These are phyloP conservation scores for Cherax quadricarinatus DNA, from an alignment of 1,140 invertebrate species.

Conservation along the genomic window DNA sequence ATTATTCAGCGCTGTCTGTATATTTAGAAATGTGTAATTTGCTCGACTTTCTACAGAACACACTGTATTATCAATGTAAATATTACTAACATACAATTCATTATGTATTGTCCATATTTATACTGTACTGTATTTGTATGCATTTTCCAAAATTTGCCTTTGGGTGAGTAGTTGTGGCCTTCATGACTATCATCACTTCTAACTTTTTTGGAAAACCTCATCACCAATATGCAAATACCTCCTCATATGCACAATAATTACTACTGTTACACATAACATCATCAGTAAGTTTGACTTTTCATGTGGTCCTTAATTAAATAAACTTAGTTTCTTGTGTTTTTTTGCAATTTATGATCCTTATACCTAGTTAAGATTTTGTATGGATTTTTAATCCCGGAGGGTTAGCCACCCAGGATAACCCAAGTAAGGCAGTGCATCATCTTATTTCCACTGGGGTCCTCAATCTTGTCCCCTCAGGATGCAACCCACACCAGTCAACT, in stretches of 20 bases:
- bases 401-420: too few relatives aligned
- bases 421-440: too few relatives aligned
- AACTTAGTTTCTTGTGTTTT: conserved; percentile 19
- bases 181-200: neutral
- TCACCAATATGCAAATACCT: conserved; percentile 7
- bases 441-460: too few relatives aligned
- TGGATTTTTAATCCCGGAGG: too few relatives aligned
- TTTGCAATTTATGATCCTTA: neutral
- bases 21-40: neutral
- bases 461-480: too few relatives aligned
- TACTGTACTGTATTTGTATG: neutral
- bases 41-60: neutral
- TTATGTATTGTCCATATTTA: conserved; percentile 3
- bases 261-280: neutral
- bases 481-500: too few relatives aligned
- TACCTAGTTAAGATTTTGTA: too few relatives aligned
- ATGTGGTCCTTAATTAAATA: neutral
- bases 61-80: neutral
- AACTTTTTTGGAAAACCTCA: neutral
- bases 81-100: neutral
- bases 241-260: conserved; percentile 9
- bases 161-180: neutral
- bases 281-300: conserved; percentile 3
- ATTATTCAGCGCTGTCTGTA: too few relatives aligned
- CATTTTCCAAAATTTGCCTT: conserved; percentile 9